These are phyloP conservation scores for Molossus alvarezi DNA, from an alignment of 2,797 vertebrate genomes.

Conservation along the genomic window DNA sequence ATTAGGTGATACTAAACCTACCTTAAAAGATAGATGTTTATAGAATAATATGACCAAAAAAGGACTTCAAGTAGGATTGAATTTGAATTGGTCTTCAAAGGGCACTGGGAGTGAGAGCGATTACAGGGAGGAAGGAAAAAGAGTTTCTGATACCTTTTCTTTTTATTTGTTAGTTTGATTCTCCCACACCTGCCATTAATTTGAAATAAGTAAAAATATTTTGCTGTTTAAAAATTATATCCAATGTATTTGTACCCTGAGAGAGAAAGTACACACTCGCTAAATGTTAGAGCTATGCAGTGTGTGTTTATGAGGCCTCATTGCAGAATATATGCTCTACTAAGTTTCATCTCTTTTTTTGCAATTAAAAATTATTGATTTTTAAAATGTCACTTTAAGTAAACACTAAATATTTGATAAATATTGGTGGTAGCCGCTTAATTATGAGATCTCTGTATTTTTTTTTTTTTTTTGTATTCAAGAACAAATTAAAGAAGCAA, in stretches of 20 bases:
- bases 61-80: background rate
- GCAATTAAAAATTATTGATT: conserved; percentile 77
- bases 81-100: background rate
- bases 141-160: background rate
- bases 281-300: conserved; percentile 17
- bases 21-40: background rate
- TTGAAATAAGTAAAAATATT: conserved; percentile 2
- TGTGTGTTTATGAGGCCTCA: conserved; percentile 35
- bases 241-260: background rate
- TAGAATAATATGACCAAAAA: background rate
- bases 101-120: accelerated
- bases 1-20: background rate
- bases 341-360: conserved; percentile 64
- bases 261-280: background rate
- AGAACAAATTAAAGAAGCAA: background rate
- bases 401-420: conserved; percentile 75
- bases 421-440: background rate
- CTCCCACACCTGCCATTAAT: background rate
- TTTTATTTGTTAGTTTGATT: background rate
- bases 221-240: background rate
- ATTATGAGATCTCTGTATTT: conserved; percentile 7
- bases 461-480: background rate
- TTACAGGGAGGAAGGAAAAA: background rate
- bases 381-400: conserved; percentile 75
- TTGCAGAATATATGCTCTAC: conserved; percentile 13